phyloP scores from a whole-genome alignment of 2,113 vertebrate species.

The Oostethus manadensis region DNA sequence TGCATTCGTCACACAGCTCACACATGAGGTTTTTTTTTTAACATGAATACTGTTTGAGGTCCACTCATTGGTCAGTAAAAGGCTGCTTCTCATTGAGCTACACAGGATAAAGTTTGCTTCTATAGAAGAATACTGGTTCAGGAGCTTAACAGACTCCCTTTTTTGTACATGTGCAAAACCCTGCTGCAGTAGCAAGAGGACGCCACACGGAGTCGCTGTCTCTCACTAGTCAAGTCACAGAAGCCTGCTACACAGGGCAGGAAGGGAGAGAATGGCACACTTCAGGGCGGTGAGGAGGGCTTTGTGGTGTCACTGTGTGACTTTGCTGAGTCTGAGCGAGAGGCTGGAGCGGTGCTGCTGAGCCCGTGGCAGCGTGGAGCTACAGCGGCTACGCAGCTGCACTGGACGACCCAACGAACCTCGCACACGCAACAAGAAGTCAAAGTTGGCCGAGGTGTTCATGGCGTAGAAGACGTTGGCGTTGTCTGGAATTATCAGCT shows the following conservation, averaged over 20 bases:
- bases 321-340: slow-evolving; percentile 78
- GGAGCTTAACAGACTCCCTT: background rate
- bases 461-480: slow-evolving; percentile 95
- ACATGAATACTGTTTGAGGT: background rate
- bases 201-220: background rate
- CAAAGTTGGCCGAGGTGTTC: slow-evolving; percentile 87
- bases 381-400: slow-evolving; percentile 74
- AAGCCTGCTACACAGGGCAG: background rate
- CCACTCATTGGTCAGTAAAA: background rate
- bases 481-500: slow-evolving; percentile 83
- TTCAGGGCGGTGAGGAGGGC: slow-evolving; percentile 2
- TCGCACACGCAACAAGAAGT: slow-evolving; percentile 85
- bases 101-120: background rate
- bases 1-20: slow-evolving; percentile 72
- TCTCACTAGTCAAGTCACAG: background rate
- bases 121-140: slow-evolving; percentile 1
- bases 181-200: background rate
- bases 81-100: background rate
- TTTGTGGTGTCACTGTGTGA: slow-evolving; percentile 68
- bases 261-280: background rate
- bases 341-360: slow-evolving; percentile 75
- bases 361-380: slow-evolving; percentile 73
- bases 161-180: background rate
- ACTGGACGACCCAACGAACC: slow-evolving; percentile 53
- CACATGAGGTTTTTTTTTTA: background rate